Percentiles rank a stretch among this genome's conserved stretches.
These are phyloP conservation scores for Melanaphis sacchari DNA, from an alignment of 1,140 invertebrate genomes.

Conservation along the genomic window DNA sequence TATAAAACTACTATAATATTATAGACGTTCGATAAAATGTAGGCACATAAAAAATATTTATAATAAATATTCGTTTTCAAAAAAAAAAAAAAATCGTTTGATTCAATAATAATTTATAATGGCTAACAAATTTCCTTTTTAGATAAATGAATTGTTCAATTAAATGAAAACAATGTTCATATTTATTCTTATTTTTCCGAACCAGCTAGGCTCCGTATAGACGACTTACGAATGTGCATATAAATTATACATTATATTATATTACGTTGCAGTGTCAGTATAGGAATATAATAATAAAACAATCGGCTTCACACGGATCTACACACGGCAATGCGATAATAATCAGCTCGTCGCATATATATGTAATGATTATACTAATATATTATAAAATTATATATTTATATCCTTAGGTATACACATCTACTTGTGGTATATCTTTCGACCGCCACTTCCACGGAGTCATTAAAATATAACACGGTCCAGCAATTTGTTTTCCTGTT, in stretches of 20 bases:
- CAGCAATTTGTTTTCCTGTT: slow-evolving; percentile 48
- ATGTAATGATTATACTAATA: background rate
- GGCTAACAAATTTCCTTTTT: background rate
- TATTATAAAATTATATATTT: background rate
- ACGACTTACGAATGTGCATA: background rate
- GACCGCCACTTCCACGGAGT: background rate
- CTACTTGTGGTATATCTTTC: background rate
- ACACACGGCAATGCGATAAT: slow-evolving; percentile 4
- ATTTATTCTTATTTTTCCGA: background rate
- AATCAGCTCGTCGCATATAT: background rate
- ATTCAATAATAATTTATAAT: background rate
- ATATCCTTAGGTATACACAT: background rate
- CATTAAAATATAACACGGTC: slow-evolving; percentile 28
- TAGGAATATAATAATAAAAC: background rate
- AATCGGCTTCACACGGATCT: background rate
- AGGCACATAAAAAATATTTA: no score
- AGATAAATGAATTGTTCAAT: background rate
- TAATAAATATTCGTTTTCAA: no score
- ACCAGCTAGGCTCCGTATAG: background rate
- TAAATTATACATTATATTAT: background rate
- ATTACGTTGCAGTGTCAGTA: background rate
- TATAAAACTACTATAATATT: background rate
- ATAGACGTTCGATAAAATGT: background rate
- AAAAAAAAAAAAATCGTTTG: background rate
- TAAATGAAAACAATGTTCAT: background rate